Evolutionary conservation across 2,113 vertebrate genomes (phyloP).

Genomic region (Amphiprion ocellaris): DNA sequence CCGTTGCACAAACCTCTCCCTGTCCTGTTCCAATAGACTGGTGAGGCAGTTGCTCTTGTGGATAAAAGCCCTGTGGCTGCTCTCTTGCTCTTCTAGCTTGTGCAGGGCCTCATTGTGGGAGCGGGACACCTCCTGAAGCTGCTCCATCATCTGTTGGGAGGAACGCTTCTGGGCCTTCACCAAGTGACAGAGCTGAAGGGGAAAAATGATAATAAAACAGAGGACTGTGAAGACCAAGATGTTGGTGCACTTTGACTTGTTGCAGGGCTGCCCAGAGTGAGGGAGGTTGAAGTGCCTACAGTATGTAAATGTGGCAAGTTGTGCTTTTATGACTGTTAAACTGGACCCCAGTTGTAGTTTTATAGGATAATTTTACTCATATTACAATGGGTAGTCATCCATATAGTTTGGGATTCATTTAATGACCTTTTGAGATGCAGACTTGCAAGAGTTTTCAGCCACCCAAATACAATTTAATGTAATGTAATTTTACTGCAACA

Average conservation of each 20-base stretch:
- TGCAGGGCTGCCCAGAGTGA: background rate
- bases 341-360: background rate
- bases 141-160: conserved; percentile 85
- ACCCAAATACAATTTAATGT: background rate
- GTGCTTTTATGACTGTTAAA: background rate
- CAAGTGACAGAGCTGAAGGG: conserved; percentile 86
- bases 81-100: conserved; percentile 89
- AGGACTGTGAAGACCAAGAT: background rate
- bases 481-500: no score
- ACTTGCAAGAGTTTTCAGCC: background rate
- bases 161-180: conserved; percentile 86
- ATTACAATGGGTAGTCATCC: no score
- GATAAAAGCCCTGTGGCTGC: conserved; percentile 86
- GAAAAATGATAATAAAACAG: background rate
- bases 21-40: conserved; percentile 89
- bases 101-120: conserved; percentile 84
- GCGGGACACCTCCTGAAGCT: conserved; percentile 87
- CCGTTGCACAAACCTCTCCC: conserved; percentile 87
- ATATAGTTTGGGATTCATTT: background rate
- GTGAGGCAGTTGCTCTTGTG: conserved; percentile 88
- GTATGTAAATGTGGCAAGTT: background rate
- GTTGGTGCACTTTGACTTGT: background rate
- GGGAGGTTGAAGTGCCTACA: background rate
- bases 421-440: background rate
- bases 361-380: background rate